Percentiles rank a stretch among this genome's conserved stretches.
Evolutionary conservation across 2,797 vertebrate species (phyloP).

Genomic region (Acipenser ruthenus): DNA sequence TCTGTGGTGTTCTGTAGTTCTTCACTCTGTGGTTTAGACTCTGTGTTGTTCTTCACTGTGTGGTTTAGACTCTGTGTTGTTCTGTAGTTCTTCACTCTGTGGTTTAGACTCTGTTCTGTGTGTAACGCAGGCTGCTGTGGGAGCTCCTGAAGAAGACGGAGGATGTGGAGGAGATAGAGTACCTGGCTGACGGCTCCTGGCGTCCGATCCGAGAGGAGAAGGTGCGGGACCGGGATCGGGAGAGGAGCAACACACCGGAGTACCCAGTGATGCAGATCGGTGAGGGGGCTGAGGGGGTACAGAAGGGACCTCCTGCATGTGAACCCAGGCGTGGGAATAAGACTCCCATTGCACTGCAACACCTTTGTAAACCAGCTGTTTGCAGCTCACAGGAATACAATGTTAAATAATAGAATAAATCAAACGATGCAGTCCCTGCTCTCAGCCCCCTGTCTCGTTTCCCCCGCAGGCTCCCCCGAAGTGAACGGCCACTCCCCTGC

Average conservation of each 20-base stretch:
- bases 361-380: neutral
- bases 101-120: neutral
- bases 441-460: neutral
- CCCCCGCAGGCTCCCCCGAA: slow-evolving; percentile 70
- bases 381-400: neutral
- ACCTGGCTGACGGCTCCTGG: slow-evolving; percentile 93
- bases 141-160: slow-evolving; percentile 92
- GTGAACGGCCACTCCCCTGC: slow-evolving; percentile 72
- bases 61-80: no score
- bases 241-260: slow-evolving; percentile 82
- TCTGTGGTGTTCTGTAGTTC: no score
- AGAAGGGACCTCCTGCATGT: neutral
- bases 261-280: slow-evolving; percentile 85
- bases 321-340: neutral
- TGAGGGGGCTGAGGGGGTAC: slow-evolving; percentile 38
- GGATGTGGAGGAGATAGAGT: slow-evolving; percentile 92
- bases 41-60: no score
- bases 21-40: no score
- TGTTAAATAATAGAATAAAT: neutral
- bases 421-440: neutral
- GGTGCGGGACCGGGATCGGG: slow-evolving; percentile 74
- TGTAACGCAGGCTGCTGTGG: slow-evolving; percentile 67
- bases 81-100: neutral
- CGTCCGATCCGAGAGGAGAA: slow-evolving; percentile 86
- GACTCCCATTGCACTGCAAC: neutral